Base-by-base conservation (phyloP, 2,797 vertebrate species). In the Liasis olivaceus region DNA sequence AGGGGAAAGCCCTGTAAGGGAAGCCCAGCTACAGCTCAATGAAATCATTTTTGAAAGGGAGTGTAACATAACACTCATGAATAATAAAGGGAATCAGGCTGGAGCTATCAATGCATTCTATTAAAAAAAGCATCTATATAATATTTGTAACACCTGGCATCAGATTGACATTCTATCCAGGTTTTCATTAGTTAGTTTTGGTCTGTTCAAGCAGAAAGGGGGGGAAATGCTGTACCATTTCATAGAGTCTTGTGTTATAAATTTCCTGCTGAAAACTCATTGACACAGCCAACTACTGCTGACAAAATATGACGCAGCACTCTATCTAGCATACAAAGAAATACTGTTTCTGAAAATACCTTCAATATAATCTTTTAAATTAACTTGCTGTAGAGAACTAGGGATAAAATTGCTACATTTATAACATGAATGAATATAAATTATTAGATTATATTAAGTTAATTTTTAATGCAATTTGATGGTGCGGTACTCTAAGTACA, bases 391-490 rank as follows among this genome's bases (percentile, higher is more conserved):
- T 12, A 90, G 51, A 36, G 9, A 94, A 63, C 20, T 59, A 89
- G 17, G 85, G 59, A 58, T 91, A 54, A 0, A 94, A 58, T 89
- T 95, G 89, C 72, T 89, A 20, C 5, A 93, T 4, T n/a, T 90
- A 88, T 58, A 93, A 17, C 91, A 94, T 94, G 90, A 88, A 7
- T 24, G 85, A 93, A 88, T 24, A 56, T 90, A 95, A 91, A 89
- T 66, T 42, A 87, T 58, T 88, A 72, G 69, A 88, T 77, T 69
- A 69, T 69, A 69, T 4, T 31, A 69, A 1, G 8, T 66, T 87
- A 87, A 42, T 42, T 77, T 77, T 51, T 88, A 51, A 77, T 86
- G 88, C 92, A 90, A 66, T 92, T 94, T 84, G 90, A 88, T 72
- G 94, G 89, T 31, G 47, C 85, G 59, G 89, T 77, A 90, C 15